A percentile compares a stretch with the other conserved stretches of the same genome.
Conservation (phyloP, 2,113 vertebrate genomes). For the Percopsis transmontana region DNA sequence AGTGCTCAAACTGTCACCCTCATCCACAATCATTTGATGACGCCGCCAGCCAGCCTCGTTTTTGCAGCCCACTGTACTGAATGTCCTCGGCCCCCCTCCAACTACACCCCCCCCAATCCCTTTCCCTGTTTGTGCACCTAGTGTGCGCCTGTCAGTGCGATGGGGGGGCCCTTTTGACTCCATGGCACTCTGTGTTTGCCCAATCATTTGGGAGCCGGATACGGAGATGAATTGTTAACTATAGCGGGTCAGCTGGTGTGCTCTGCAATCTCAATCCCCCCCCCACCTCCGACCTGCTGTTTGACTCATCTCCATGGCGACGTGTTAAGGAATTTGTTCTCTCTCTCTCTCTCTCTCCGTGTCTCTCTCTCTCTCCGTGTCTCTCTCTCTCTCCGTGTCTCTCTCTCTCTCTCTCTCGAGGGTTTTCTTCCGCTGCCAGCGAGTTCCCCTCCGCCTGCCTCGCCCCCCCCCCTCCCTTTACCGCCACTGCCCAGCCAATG, state of each 20-base stretch:
- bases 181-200: constrained; percentile 68
- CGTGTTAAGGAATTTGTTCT: constrained; percentile 63
- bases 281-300: constrained; percentile 57
- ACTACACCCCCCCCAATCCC: constrained; percentile 5
- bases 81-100: constrained; percentile 27
- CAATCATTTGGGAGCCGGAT: constrained; percentile 77
- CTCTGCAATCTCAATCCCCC: constrained; percentile 24
- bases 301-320: constrained; percentile 74
- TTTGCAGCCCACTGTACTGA: constrained; percentile 22
- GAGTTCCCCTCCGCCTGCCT: constrained; percentile 16
- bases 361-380: constrained; percentile 31
- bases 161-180: constrained; percentile 73
- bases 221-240: constrained; percentile 75
- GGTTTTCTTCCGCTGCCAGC: constrained; percentile 43
- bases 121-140: constrained; percentile 42
- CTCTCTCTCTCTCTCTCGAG: constrained; percentile 29
- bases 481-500: constrained; percentile 44
- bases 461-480: neutral
- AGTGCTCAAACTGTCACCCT: constrained; percentile 22
- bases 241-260: constrained; percentile 69
- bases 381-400: constrained; percentile 36
- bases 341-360: constrained; percentile 42
- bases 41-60: constrained; percentile 18
- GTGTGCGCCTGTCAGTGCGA: constrained; percentile 65
- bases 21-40: constrained; percentile 37